These are phyloP conservation scores for Diadegma fenestrale DNA, from an alignment of 2,888 invertebrate genomes.

Conservation along the genomic window DNA sequence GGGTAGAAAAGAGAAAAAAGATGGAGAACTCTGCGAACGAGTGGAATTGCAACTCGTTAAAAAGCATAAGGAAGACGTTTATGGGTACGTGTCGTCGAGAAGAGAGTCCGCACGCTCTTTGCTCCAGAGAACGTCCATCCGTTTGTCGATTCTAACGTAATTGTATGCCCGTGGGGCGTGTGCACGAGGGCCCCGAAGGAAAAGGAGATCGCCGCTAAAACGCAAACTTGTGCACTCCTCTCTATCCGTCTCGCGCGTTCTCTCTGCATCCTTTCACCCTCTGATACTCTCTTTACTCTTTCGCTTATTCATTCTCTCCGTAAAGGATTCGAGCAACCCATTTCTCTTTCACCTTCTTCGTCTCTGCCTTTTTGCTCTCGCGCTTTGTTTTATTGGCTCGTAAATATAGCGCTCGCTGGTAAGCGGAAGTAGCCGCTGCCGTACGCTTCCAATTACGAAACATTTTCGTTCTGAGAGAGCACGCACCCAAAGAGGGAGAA, in stretches of 20 bases:
- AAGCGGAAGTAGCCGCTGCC: slow-evolving; percentile 78
- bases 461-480: slow-evolving; percentile 69
- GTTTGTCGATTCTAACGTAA: slow-evolving; percentile 75
- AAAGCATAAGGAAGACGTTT: slow-evolving; percentile 75
- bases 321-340: slow-evolving; percentile 30
- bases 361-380: slow-evolving; percentile 33
- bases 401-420: slow-evolving; percentile 79
- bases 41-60: slow-evolving; percentile 73
- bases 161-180: slow-evolving; percentile 73
- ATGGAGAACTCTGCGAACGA: slow-evolving; percentile 54
- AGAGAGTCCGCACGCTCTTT: slow-evolving; percentile 40
- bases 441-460: slow-evolving; percentile 77
- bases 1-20: slow-evolving; percentile 43
- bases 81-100: slow-evolving; percentile 72
- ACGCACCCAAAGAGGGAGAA: slow-evolving; percentile 40
- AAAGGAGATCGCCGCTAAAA: slow-evolving; percentile 61
- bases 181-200: slow-evolving; percentile 46
- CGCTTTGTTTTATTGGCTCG: slow-evolving; percentile 81
- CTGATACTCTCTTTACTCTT: slow-evolving; percentile 13
- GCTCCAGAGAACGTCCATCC: slow-evolving; percentile 59
- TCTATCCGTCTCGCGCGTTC: slow-evolving; percentile 25
- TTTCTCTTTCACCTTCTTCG: slow-evolving; percentile 60
- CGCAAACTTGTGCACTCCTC: slow-evolving; percentile 41
- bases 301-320: slow-evolving; percentile 45
- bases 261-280: slow-evolving; percentile 23